Evolutionary conservation across 92 coral and sea anemone species (phyloP).

Genomic region (Nematostella vectensis): DNA sequence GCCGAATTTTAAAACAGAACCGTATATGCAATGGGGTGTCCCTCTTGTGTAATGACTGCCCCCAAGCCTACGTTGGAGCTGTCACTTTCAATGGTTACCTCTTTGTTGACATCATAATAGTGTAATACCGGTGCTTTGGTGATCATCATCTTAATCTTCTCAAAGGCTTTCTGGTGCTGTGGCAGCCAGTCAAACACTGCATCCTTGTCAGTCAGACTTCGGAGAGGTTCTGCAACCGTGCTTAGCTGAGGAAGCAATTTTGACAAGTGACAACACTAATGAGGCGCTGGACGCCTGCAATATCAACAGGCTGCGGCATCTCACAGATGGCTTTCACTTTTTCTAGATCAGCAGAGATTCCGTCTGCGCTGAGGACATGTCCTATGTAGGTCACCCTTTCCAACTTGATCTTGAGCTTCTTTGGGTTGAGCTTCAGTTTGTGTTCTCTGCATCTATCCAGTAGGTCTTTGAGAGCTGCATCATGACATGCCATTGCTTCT

Average conservation of each 20-base stretch:
- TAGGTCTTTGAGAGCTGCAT: slow-evolving; percentile 26
- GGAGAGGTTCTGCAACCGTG: slow-evolving; percentile 32
- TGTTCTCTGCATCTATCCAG: slow-evolving; percentile 39
- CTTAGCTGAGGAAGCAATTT: slow-evolving; percentile 44
- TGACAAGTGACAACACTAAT: slow-evolving; percentile 31
- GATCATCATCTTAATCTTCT: slow-evolving; percentile 28
- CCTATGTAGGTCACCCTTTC: slow-evolving; percentile 23
- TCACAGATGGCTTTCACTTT: slow-evolving; percentile 24
- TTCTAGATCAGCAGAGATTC: slow-evolving; percentile 32
- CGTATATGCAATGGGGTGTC: slow-evolving; percentile 53
- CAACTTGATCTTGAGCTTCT: slow-evolving; percentile 37
- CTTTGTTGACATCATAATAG: slow-evolving; percentile 29
- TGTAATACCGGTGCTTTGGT: slow-evolving; percentile 33
- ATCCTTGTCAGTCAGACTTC: slow-evolving; percentile 37
- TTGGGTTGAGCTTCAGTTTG: slow-evolving; percentile 32
- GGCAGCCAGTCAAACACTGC: slow-evolving; percentile 39
- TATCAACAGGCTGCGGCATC: slow-evolving; percentile 32
- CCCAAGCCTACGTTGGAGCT: slow-evolving; percentile 42
- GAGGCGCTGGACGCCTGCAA: slow-evolving; percentile 33
- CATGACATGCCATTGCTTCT: too few species aligned
- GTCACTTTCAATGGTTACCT: slow-evolving; percentile 41
- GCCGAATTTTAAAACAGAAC: too few species aligned
- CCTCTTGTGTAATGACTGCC: slow-evolving; percentile 44
- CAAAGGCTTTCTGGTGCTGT: slow-evolving; percentile 37
- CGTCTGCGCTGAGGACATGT: slow-evolving; percentile 31